Evolutionary conservation across 2,113 vertebrate species (phyloP).

Genomic region (Actenoides lindsayi): DNA sequence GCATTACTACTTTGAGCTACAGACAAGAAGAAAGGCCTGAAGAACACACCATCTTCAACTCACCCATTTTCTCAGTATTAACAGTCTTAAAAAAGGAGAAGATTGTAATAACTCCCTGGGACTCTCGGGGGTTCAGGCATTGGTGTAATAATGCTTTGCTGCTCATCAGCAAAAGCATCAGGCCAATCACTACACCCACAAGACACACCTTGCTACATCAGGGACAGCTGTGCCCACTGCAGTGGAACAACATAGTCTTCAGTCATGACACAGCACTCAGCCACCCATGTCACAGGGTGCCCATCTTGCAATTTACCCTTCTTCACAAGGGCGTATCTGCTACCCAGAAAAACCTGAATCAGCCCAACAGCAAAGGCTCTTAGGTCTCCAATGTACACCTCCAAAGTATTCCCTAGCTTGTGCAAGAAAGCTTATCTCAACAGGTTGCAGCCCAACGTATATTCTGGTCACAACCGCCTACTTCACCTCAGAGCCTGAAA

Average conservation of each 20-base stretch:
- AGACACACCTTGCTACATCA: rapidly evolving
- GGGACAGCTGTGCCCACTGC: background rate
- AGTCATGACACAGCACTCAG: background rate
- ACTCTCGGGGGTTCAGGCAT: background rate
- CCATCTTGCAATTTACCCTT: background rate
- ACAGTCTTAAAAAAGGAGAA: background rate
- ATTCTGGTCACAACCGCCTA: background rate
- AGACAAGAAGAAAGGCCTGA: background rate
- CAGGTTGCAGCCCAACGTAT: background rate
- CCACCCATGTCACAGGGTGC: background rate
- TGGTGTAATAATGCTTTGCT: background rate
- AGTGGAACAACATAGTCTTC: rapidly evolving
- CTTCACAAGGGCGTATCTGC: background rate
- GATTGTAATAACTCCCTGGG: background rate
- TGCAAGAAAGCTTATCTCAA: background rate
- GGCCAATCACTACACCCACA: background rate
- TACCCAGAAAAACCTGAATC: background rate
- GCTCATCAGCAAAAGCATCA: background rate
- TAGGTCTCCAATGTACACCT: background rate
- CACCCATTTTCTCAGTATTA: background rate
- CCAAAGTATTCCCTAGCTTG: background rate
- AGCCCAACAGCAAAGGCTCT: background rate
- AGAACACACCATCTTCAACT: background rate
- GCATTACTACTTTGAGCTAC: background rate
- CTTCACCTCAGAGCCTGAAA: background rate